Percentiles rank a stretch among this genome's conserved stretches.
Evolutionary conservation across 2,888 invertebrate species (phyloP).

Genomic region (Sicus ferrugineus): DNA sequence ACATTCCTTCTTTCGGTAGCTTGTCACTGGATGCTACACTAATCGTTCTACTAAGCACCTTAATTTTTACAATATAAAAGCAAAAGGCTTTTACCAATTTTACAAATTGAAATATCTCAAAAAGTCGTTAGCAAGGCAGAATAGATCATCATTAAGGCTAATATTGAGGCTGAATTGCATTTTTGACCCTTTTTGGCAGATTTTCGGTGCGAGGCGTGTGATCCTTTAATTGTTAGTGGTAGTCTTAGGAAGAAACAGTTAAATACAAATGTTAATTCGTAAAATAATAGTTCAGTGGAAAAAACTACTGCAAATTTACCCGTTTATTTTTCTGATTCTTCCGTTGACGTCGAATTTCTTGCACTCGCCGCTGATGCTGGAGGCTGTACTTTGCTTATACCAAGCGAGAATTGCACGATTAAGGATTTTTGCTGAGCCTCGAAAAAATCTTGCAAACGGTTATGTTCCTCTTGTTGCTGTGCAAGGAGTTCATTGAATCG

Average conservation of each 20-base stretch:
- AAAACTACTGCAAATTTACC: constrained; percentile 41
- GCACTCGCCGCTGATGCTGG: background rate
- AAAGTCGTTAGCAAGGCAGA: background rate
- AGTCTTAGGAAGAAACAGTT: constrained; percentile 20
- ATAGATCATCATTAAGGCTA: background rate
- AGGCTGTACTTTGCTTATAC: constrained; percentile 44
- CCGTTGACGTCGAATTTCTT: background rate
- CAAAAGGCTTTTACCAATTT: background rate
- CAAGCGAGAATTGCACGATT: constrained; percentile 59
- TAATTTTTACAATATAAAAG: background rate
- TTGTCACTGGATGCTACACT: too few relatives aligned
- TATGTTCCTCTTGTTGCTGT: constrained; percentile 73
- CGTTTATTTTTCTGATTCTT: constrained; percentile 35
- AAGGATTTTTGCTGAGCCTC: constrained; percentile 72
- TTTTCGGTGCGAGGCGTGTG: constrained; percentile 22
- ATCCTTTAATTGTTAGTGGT: constrained; percentile 27
- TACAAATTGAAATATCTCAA: background rate
- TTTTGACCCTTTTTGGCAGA: background rate
- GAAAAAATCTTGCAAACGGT: constrained; percentile 71
- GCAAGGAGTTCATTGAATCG: constrained; percentile 72
- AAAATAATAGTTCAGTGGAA: constrained; percentile 17
- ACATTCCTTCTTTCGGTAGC: background rate
- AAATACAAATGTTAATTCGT: background rate
- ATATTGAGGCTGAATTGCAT: background rate
- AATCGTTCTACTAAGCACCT: too few relatives aligned